Evolutionary conservation across 2,888 invertebrate species (phyloP), one percentile per base, ranked within the genome.

Genomic region (Phyllotreta striolata): DNA sequence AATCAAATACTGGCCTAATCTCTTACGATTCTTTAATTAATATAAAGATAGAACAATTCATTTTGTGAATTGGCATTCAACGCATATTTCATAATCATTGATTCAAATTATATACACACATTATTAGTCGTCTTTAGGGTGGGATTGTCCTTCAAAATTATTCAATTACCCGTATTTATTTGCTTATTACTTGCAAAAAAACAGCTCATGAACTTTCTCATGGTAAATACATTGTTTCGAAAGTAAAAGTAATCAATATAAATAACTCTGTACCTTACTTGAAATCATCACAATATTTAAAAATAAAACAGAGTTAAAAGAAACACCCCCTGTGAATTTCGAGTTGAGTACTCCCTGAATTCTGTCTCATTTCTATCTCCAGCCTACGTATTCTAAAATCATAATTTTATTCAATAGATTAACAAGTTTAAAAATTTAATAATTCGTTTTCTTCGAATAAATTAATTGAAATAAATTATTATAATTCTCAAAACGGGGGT

Each of bases 201-300:
- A 68, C 68, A 66, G 66, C 59, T 60, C 63, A 63, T 62, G 64
- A 66, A 63, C 51, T 37, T 41, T 35, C 43, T 13, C 13, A 52
- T 39, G n/a, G 46, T 37, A 34, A 38, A 38, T 54, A 40, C 57
- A 47, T 24, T 47, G 34, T 14, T 34, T 6, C 24, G 47, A 64
- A 66, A 63, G 62, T 63, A 68, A 63, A 63, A 67, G 55, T 67
- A 49, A 52, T 58, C 55, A 52, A 64, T 54, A 63, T 67, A 64
- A 66, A 66, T 68, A 66, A 63, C 44, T 66, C 51, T 67, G 60
- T 62, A 67, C 57, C 63, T 66, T 55, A 66, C 49, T 68, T 63
- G 63, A 68, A 66, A 66, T 65, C 63, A 68, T 68, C 68, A 68
- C 68, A 68, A 62, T 66, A 39, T 55, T 43, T 43, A 62, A 59